Conservation (phyloP, 2,888 invertebrate species). For the Tenthredo mesomela region DNA sequence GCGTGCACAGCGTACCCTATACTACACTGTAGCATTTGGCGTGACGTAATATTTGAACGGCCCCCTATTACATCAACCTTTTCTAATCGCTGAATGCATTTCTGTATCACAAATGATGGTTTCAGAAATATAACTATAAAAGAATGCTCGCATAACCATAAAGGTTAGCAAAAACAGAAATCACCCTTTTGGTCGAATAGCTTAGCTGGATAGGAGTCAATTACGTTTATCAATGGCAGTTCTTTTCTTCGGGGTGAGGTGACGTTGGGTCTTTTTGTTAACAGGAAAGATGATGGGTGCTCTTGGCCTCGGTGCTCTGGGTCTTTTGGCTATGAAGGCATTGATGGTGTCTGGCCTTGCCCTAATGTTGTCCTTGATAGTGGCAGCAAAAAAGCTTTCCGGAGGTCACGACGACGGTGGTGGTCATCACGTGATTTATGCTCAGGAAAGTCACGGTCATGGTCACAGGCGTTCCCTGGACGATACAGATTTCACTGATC, state of each 20-base stretch:
- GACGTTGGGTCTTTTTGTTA: constrained; percentile 25
- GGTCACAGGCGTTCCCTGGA: constrained; percentile 79
- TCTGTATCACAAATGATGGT: neutral
- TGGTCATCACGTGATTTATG: constrained; percentile 80
- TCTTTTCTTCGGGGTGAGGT: neutral
- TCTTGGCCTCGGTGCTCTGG: constrained; percentile 87
- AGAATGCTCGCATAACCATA: neutral
- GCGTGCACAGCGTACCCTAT: no score
- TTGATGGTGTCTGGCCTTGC: constrained; percentile 86
- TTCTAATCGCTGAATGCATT: neutral
- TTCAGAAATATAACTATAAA: neutral
- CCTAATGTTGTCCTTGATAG: constrained; percentile 86
- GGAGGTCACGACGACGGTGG: constrained; percentile 81
- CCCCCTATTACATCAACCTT: neutral
- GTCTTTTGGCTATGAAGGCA: constrained; percentile 89
- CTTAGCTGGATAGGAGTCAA: neutral
- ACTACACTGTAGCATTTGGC: no score
- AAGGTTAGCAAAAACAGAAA: neutral
- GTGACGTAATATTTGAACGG: no score
- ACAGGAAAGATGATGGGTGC: constrained; percentile 85
- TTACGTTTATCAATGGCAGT: neutral
- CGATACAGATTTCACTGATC: constrained; percentile 75
- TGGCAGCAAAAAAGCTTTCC: constrained; percentile 87
- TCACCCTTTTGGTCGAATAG: neutral
- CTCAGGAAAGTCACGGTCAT: constrained; percentile 80